Evolutionary conservation across 2,888 invertebrate genomes (phyloP).

Genomic region (Leptinotarsa peninsularis): DNA sequence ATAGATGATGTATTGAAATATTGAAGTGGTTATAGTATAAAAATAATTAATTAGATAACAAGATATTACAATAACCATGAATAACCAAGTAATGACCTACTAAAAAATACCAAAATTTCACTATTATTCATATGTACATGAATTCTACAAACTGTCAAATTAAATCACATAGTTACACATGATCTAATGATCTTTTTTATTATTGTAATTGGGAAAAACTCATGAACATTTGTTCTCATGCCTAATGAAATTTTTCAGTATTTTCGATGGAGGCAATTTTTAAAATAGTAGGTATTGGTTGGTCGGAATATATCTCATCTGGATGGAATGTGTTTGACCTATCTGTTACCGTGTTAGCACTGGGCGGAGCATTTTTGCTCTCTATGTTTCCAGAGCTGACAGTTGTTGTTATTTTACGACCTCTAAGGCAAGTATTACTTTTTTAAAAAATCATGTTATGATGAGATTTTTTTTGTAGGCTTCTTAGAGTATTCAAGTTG

Average conservation of each 20-base stretch:
- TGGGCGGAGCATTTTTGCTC: constrained; percentile 77
- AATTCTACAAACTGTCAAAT: too few relatives aligned
- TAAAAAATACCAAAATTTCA: too few relatives aligned
- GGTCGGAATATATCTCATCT: constrained; percentile 78
- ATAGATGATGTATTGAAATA: too few relatives aligned
- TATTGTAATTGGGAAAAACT: too few relatives aligned
- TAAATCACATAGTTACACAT: too few relatives aligned
- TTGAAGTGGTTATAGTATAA: too few relatives aligned
- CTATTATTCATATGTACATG: too few relatives aligned
- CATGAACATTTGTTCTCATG: too few relatives aligned
- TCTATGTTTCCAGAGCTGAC: constrained; percentile 76
- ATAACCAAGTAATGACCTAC: too few relatives aligned
- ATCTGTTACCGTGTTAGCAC: constrained; percentile 75
- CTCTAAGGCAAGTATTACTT: constrained; percentile 68
- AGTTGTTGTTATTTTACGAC: constrained; percentile 79
- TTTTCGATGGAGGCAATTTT: constrained; percentile 80
- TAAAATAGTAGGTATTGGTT: constrained; percentile 80
- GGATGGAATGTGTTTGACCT: constrained; percentile 90
- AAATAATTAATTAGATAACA: too few relatives aligned
- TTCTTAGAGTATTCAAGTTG: constrained; percentile 80
- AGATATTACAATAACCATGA: too few relatives aligned
- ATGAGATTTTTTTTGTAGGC: constrained; percentile 41
- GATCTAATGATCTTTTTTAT: too few relatives aligned
- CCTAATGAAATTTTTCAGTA: constrained; percentile 69
- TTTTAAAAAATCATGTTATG: neutral